Evolutionary conservation across 1,140 invertebrate species (phyloP).

Genomic region (Drosophila nebulosa): DNA sequence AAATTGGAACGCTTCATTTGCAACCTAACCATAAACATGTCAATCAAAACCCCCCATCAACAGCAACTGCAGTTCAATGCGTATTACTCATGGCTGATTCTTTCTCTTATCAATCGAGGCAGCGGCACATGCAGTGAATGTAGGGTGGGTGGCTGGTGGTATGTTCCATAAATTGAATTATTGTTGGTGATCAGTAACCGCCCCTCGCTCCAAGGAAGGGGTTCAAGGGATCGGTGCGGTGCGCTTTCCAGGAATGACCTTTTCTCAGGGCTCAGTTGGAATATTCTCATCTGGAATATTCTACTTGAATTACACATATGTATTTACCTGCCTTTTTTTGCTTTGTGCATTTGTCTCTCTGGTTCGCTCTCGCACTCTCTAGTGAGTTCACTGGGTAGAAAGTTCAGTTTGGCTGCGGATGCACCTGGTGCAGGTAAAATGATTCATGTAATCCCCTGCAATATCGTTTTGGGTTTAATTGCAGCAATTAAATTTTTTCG

Average conservation of each 20-base stretch:
- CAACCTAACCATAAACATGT: constrained; percentile 50
- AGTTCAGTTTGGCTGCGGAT: background rate
- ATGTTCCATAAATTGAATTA: background rate
- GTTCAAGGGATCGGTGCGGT: too few relatives aligned
- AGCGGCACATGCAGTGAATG: background rate
- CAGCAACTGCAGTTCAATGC: constrained; percentile 21
- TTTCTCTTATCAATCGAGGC: background rate
- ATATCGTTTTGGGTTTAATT: constrained; percentile 6
- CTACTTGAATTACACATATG: background rate
- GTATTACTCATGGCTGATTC: constrained; percentile 32
- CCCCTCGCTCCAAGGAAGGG: too few relatives aligned
- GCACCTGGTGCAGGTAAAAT: background rate
- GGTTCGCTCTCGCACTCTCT: background rate
- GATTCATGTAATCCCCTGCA: background rate
- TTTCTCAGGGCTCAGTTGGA: too few relatives aligned
- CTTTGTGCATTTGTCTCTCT: background rate
- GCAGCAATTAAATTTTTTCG: constrained; percentile 7
- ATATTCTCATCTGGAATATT: background rate
- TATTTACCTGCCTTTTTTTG: background rate
- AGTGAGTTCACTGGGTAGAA: background rate
- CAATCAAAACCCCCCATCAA: constrained; percentile 34
- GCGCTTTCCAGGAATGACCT: too few relatives aligned
- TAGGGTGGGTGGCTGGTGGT: background rate
- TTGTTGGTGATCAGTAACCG: background rate
- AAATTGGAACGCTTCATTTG: constrained; percentile 40